Evolutionary conservation across 2,888 invertebrate genomes (phyloP).

Genomic region (Oligia latruncula): DNA sequence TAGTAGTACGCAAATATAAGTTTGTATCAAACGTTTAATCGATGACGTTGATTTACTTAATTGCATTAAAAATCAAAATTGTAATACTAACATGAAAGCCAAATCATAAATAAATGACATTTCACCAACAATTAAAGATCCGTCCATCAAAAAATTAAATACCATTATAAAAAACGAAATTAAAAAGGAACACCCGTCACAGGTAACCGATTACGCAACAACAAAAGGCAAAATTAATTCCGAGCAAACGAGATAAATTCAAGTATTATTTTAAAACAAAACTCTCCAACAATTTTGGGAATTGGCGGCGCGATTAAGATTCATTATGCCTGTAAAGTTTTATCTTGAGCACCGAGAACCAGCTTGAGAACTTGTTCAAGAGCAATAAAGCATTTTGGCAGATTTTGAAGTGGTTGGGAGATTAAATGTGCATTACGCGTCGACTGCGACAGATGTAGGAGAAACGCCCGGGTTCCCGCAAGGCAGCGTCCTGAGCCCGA

Average conservation of each 20-base stretch:
- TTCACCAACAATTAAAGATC: slow-evolving; percentile 32
- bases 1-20: not conserved
- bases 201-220: slow-evolving; percentile 85
- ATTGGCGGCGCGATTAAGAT: slow-evolving; percentile 88
- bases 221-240: slow-evolving; percentile 86
- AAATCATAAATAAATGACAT: slow-evolving; percentile 11
- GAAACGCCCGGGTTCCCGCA: slow-evolving; percentile 56
- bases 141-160: slow-evolving; percentile 38
- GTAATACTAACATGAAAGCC: not conserved
- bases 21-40: not conserved
- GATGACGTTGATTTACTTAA: not conserved
- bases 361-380: slow-evolving; percentile 83
- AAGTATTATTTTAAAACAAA: slow-evolving; percentile 87
- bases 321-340: slow-evolving; percentile 89
- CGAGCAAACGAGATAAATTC: slow-evolving; percentile 81
- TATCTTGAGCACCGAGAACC: slow-evolving; percentile 82
- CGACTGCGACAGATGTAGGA: slow-evolving; percentile 81
- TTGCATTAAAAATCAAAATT: not conserved
- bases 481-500: slow-evolving; percentile 65
- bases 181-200: slow-evolving; percentile 74
- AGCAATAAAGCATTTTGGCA: slow-evolving; percentile 89
- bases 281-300: slow-evolving; percentile 86
- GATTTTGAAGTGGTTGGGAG: slow-evolving; percentile 86
- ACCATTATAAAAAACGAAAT: slow-evolving; percentile 74
- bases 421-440: slow-evolving; percentile 88